Evolutionary conservation across 2,888 invertebrate species (phyloP), one percentile per base, ranked within the genome.

Genomic region (Cremastobaeus sp.): DNA sequence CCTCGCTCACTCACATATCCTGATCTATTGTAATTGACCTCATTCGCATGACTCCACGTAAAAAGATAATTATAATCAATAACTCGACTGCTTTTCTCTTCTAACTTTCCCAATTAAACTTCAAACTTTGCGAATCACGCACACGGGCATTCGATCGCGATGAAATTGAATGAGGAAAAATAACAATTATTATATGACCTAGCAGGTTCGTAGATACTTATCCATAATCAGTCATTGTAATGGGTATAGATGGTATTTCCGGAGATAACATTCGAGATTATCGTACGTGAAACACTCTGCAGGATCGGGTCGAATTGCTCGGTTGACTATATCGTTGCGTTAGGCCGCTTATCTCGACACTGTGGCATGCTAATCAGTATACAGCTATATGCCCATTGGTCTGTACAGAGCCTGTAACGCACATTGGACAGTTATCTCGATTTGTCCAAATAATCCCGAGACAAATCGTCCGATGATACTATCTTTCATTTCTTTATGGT

Each of bases 271-370:
- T 72, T 75, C 17, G 64, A 71, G 83, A 84, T 84, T 81, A 82
- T 81, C 81, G 78, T 54, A 76, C 75, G 75, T 77, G 81, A 77
- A 81, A 79, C 78, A 77, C 77, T 77, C 79, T 81, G 78, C 76
- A 80, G 79, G 73, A 70, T 52, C 70, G 57, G 69, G 48, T 66
- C 66, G 60, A 73, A 70, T 73, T 66, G 76, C 76, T 48, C 59
- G 68, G 48, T 65, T 69, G 81, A 83, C 83, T 84, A 82, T 83
- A 84, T 82, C 81, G 83, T 80, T 80, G 79, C 78, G 81, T 77
- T 84, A 85, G 84, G 82, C 84, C 84, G 85, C 85, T 86, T 86
- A 85, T 85, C 86, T 83, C 81, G 81, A 81, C 79, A 81, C 80
- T 80, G 80, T 83, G 83, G 83, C 83, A 82, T 82, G 84, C 84